Base-by-base conservation (phyloP, 2,113 vertebrate genomes). In the Opisthocomus hoazin region DNA sequence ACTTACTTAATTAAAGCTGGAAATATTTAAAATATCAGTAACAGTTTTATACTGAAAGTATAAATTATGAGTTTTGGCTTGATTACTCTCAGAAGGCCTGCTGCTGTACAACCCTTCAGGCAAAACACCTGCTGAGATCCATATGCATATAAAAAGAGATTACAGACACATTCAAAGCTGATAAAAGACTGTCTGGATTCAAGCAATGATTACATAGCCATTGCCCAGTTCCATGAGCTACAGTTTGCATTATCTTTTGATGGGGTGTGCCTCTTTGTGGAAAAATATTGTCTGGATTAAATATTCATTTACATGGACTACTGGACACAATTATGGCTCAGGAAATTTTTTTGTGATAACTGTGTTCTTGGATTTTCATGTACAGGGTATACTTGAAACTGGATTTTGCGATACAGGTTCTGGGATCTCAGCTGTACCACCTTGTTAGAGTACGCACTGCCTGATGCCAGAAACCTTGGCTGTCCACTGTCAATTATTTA, bases 91-190 rank as follows among this genome's bases (percentile, higher is more conserved):
- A 13, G 37, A 56, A 41, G 22, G 36, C 46, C 30, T 0, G 0
- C 41, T 81, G 84, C 84, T 84, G 19, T 88, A 81, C 26, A 79
- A 6, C 30, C 84, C 90, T 77, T 82, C 66, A 73, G 84, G 90
- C 81, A 73, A 77, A 95, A 95, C 66, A 80, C 75, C 83, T 92
- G 69, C 71, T 85, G 84, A 76, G 87, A 93, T 60, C 61, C 54
- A 15, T 68, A 36, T 12, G 45, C 41, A 70, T 56, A 11, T 41
- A 34, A 58, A 32, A 45, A 89, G 41, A 71, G 22, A 87, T 75
- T 69, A 73, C 20, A 83, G 78, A 46, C 74, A 48, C 53, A 15
- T 76, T 80, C 79, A 68, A 58, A 69, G 70, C 58, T 56, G 43
- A 41, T 85, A 68, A 53, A 53, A 64, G 37, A 6, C 66, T n/a